phyloP scores from a whole-genome alignment of 2,888 invertebrate species.

The Diachrysia chrysitis region DNA sequence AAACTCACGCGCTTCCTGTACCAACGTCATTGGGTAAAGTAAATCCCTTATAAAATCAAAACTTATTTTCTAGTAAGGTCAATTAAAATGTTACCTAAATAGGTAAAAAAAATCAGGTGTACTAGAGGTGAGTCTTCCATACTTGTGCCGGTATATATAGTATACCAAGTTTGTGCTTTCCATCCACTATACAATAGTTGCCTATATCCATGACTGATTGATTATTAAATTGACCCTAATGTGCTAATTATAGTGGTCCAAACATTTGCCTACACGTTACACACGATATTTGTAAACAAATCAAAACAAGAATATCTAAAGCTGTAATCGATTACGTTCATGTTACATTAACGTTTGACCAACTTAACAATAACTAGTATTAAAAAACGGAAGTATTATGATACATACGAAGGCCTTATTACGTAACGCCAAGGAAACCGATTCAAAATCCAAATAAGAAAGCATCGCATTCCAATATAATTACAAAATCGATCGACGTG shows the following conservation, averaged over 20 bases:
- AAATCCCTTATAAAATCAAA: no score
- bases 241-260: background rate
- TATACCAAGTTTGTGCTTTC: no score
- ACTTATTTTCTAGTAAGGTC: no score
- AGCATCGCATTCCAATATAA: conserved; percentile 84
- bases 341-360: conserved; percentile 51
- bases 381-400: conserved; percentile 79
- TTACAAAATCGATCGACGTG: conserved; percentile 79
- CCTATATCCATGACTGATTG: background rate
- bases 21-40: no score
- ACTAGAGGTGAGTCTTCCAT: no score
- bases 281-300: conserved; percentile 18
- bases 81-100: no score
- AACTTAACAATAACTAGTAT: conserved; percentile 47
- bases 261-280: conserved; percentile 29
- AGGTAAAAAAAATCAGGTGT: no score
- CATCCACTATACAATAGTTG: no score
- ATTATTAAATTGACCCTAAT: background rate
- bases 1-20: no score
- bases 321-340: conserved; percentile 40
- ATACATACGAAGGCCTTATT: conserved; percentile 67
- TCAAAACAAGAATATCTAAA: conserved; percentile 20
- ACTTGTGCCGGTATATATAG: no score
- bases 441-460: conserved; percentile 82
- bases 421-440: conserved; percentile 75